phyloP scores from a whole-genome alignment of 2,797 vertebrate genomes.

The Neoniphon sammara region DNA sequence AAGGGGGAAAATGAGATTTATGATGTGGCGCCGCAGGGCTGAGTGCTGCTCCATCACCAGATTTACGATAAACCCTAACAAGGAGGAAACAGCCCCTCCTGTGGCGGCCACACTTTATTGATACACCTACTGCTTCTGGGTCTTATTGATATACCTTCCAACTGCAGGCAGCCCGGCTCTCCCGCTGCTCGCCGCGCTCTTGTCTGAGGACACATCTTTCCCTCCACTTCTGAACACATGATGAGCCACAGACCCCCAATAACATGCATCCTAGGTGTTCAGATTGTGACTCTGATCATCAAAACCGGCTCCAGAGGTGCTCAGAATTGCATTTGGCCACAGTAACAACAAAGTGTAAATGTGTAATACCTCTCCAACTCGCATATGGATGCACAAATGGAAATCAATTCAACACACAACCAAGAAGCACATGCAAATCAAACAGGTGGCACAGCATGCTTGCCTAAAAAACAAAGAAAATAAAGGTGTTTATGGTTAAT shows the following conservation, averaged over 20 bases:
- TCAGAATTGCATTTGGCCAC: background rate
- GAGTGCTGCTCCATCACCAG: constrained; percentile 86
- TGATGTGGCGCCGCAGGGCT: constrained; percentile 78
- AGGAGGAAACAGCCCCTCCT: constrained; percentile 82
- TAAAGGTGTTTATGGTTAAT: constrained; percentile 1
- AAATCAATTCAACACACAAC: background rate
- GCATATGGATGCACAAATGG: background rate
- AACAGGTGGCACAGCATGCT: background rate
- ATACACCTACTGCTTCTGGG: constrained; percentile 74
- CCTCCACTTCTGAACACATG: constrained; percentile 52
- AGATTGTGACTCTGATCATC: constrained; percentile 5
- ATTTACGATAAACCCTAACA: constrained; percentile 87
- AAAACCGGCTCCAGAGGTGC: background rate
- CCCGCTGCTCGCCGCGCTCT: constrained; percentile 52
- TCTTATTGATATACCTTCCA: constrained; percentile 55
- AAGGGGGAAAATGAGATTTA: constrained; percentile 87
- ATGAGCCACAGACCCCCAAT: constrained; percentile 48
- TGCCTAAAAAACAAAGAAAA: background rate
- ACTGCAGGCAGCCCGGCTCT: constrained; percentile 47
- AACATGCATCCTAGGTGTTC: constrained; percentile 4
- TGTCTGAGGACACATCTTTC: constrained; percentile 56
- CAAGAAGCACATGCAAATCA: background rate
- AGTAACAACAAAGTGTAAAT: constrained; percentile 18
- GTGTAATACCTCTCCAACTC: background rate
- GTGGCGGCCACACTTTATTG: constrained; percentile 75